Conservation (phyloP, 2,113 vertebrate species). For the cattle (Bos taurus) region ARS-UCD2.0 NC_037328.1:99889501-99890000, state of each 20-base stretch:
- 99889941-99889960: background rate
- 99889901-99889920: background rate
- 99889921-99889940: background rate
- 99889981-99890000: background rate
- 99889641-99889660: background rate
- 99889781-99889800: background rate
- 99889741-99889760: background rate
- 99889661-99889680: background rate
- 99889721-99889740: background rate
- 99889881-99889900: background rate
- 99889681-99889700: background rate
- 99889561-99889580: background rate
- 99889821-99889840: background rate
- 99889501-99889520: fast-evolving
- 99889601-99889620: background rate
- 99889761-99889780: background rate
- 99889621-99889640: background rate
- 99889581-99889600: background rate
- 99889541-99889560: background rate
- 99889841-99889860: background rate
- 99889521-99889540: background rate
- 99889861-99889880: background rate
- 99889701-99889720: background rate
- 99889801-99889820: background rate
- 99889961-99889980: background rate